phyloP scores from a whole-genome alignment of 2,113 vertebrate genomes.

The Oryzias woworae region DNA sequence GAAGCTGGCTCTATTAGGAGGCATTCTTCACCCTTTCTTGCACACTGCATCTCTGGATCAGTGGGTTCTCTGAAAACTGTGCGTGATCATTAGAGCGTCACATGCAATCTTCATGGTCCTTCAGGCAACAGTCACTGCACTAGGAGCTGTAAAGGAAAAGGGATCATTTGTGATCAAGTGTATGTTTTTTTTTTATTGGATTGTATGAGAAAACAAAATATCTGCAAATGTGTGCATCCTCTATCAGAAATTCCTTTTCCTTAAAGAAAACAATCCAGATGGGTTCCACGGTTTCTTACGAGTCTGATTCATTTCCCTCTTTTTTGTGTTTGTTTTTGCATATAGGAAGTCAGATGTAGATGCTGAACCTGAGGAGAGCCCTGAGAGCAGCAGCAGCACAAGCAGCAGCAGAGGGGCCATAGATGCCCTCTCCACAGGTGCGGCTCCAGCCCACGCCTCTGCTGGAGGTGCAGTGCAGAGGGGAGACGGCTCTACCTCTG shows the following conservation, averaged over 20 bases:
- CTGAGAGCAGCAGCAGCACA: conserved; percentile 78
- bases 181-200: conserved; percentile 31
- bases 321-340: conserved; percentile 13
- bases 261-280: no score
- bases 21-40: background rate
- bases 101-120: conserved; percentile 53
- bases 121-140: conserved; percentile 49
- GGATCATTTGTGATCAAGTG: conserved; percentile 22
- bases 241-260: no score
- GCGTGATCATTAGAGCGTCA: conserved; percentile 33
- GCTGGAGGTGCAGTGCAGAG: conserved; percentile 78
- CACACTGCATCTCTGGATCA: conserved; percentile 11
- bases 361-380: conserved; percentile 71
- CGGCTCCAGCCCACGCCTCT: conserved; percentile 76
- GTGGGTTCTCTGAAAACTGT: conserved; percentile 23
- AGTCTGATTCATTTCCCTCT: conserved; percentile 32
- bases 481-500: conserved; percentile 81
- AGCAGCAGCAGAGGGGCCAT: conserved; percentile 90
- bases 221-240: no score
- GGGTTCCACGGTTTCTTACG: conserved; percentile 1
- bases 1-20: conserved; percentile 10
- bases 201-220: background rate
- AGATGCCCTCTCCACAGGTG: conserved; percentile 83
- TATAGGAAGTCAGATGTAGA: conserved; percentile 72
- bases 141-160: conserved; percentile 35